These are phyloP conservation scores for Amniataba percoides DNA, from an alignment of 2,797 vertebrate genomes.

Conservation along the genomic window DNA sequence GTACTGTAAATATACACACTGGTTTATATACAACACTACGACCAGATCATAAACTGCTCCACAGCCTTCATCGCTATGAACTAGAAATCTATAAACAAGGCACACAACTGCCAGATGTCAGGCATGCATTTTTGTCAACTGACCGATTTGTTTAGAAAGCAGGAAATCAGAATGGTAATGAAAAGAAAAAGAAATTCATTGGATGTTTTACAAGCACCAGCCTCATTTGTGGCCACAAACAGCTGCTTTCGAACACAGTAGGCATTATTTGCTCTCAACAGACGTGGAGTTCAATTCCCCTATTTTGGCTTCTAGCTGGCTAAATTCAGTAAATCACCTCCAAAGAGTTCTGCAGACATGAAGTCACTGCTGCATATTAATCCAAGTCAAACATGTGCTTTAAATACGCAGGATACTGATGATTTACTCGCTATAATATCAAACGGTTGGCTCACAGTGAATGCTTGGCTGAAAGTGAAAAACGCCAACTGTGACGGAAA, in stretches of 20 bases:
- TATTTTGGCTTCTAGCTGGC: slow-evolving; percentile 33
- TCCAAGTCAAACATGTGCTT: slow-evolving; percentile 64
- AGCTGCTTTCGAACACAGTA: slow-evolving; percentile 53
- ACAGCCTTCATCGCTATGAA: slow-evolving; percentile 33
- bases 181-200: slow-evolving; percentile 42
- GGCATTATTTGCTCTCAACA: slow-evolving; percentile 46
- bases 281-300: slow-evolving; percentile 26
- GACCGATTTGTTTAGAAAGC: slow-evolving; percentile 47
- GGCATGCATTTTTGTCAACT: slow-evolving; percentile 30
- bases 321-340: slow-evolving; percentile 54
- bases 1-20: slow-evolving; percentile 67
- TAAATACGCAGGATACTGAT: slow-evolving; percentile 37
- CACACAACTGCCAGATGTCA: slow-evolving; percentile 59
- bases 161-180: slow-evolving; percentile 40
- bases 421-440: slow-evolving; percentile 41
- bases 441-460: slow-evolving; percentile 45
- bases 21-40: slow-evolving; percentile 56
- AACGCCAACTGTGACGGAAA: slow-evolving; percentile 32
- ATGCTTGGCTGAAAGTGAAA: slow-evolving; percentile 32
- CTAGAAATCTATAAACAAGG: slow-evolving; percentile 52
- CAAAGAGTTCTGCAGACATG: slow-evolving; percentile 58
- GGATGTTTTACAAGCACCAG: slow-evolving; percentile 41
- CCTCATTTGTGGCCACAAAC: slow-evolving; percentile 54
- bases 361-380: slow-evolving; percentile 62
- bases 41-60: slow-evolving; percentile 47